Percentiles rank a stretch among this genome's conserved stretches.
phyloP scores from a whole-genome alignment of 2,797 vertebrate genomes.

The Bucorvus abyssinicus region DNA sequence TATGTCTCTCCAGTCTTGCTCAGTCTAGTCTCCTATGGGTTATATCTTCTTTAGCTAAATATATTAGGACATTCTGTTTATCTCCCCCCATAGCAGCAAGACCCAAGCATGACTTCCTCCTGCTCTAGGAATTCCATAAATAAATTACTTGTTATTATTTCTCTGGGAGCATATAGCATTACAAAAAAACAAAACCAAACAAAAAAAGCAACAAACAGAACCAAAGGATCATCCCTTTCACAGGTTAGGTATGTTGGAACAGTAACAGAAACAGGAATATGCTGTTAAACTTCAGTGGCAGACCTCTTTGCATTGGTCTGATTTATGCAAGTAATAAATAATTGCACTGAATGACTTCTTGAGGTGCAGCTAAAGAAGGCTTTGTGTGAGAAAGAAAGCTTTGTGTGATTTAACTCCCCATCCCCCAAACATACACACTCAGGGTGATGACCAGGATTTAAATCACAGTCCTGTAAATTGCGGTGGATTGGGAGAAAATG shows the following conservation, averaged over 20 bases:
- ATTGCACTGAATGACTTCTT: neutral
- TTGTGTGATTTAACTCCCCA: neutral
- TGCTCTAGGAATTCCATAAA: neutral
- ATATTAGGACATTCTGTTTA: neutral
- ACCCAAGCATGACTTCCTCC: neutral
- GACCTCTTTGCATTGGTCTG: neutral
- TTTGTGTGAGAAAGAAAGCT: neutral
- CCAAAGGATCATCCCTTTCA: neutral
- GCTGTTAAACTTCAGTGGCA: neutral
- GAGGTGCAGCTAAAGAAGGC: neutral
- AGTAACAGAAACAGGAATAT: neutral
- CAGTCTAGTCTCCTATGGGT: neutral
- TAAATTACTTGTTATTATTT: neutral
- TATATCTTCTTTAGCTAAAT: slow-evolving; percentile 14
- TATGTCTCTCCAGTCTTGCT: neutral
- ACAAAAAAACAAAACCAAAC: neutral
- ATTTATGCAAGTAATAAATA: neutral
- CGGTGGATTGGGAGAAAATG: neutral
- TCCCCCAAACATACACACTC: neutral
- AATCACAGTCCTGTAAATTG: slow-evolving; percentile 1
- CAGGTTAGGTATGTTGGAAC: neutral
- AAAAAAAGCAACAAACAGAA: neutral
- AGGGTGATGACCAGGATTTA: neutral
- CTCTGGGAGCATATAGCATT: neutral
- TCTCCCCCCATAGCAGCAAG: neutral